Conservation (phyloP, 2,113 vertebrate species). For the Reinhardtius hippoglossoides region DNA sequence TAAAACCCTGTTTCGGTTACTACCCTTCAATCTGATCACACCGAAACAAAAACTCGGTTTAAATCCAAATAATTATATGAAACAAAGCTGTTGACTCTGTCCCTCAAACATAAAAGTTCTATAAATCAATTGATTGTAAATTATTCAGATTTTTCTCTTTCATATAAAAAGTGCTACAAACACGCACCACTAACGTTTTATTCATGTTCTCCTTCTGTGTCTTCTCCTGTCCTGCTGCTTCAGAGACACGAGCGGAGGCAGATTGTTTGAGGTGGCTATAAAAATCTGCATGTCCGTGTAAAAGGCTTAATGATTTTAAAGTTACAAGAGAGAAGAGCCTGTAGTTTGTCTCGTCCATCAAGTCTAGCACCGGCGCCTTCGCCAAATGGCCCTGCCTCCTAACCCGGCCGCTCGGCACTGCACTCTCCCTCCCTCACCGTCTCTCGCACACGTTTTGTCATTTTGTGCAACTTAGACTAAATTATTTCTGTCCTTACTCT, state of each 20-base stretch:
- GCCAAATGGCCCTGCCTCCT: conserved; percentile 80
- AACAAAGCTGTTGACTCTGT: too few relatives aligned
- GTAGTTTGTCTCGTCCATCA: conserved; percentile 81
- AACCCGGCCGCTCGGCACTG: conserved; percentile 64
- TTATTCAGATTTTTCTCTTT: too few relatives aligned
- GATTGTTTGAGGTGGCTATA: conserved; percentile 75
- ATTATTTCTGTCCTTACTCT: conserved; percentile 31
- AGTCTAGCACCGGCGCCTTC: conserved; percentile 72
- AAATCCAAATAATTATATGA: too few relatives aligned
- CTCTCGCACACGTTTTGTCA: conserved; percentile 37
- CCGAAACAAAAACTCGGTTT: too few relatives aligned
- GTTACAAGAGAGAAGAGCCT: conserved; percentile 82
- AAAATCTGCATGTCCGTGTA: conserved; percentile 80
- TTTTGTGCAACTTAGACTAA: conserved; percentile 12
- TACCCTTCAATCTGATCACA: too few relatives aligned
- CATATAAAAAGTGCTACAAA: not conserved
- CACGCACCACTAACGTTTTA: not conserved
- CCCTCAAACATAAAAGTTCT: too few relatives aligned
- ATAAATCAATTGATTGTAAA: too few relatives aligned
- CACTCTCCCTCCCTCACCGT: conserved; percentile 15
- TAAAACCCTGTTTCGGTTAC: too few relatives aligned
- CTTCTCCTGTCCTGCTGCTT: conserved; percentile 40
- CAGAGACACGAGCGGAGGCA: conserved; percentile 45
- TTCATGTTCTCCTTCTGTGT: not conserved
- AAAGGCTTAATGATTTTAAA: conserved; percentile 86